Base-by-base conservation (phyloP, 2,888 invertebrate species). In the Ectemnius cavifrons region DNA sequence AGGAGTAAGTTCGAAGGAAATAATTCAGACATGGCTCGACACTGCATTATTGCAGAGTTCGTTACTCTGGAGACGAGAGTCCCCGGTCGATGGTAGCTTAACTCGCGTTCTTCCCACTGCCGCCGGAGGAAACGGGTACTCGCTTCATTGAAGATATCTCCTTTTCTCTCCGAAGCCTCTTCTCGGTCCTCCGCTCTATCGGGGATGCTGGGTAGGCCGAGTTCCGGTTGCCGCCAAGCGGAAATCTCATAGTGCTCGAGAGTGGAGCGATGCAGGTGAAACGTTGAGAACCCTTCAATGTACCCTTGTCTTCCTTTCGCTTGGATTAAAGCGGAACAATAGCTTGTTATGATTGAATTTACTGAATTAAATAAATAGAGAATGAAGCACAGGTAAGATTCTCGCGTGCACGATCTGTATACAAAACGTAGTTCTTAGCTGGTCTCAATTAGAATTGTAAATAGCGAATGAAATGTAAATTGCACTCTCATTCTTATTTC, bases 101-200 rank as follows among this genome's bases (percentile, higher is more conserved):
- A 73, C 72, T 73, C 68, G 58, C 70, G 75, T 77, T 78, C 73
- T 72, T 77, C 73, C 75, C 70, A 59, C 77, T 72, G 77, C 59
- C 63, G 75, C 23, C 63, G 63, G 73, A 67, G 78, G 73, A 78
- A 82, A 80, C 75, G 80, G 75, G 70, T 73, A 67, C 73, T 70
- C 75, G 71, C 73, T 73, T 82, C 83, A 74, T 73, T 67, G 71
- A 52, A 67, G 58, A 60, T 71, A 67, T 45, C 46, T 67, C 65
- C 67, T 70, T 71, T 67, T 49, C 63, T 63, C 52, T 28, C 60
- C 16, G 8, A 5, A 18, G 47, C 2, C 45, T 46, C 37, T 46
- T 73, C 56, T 20, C 20, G n/a, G 46, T 16, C 45, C 4, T 59
- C 49, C 4, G 27, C 16, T n/a, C 49, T 61, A 20, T 52, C 27